A percentile compares a stretch with the other conserved stretches of the same genome.
phyloP scores from a whole-genome alignment of 1,140 invertebrate species.

The Ganaspis sp. region DNA sequence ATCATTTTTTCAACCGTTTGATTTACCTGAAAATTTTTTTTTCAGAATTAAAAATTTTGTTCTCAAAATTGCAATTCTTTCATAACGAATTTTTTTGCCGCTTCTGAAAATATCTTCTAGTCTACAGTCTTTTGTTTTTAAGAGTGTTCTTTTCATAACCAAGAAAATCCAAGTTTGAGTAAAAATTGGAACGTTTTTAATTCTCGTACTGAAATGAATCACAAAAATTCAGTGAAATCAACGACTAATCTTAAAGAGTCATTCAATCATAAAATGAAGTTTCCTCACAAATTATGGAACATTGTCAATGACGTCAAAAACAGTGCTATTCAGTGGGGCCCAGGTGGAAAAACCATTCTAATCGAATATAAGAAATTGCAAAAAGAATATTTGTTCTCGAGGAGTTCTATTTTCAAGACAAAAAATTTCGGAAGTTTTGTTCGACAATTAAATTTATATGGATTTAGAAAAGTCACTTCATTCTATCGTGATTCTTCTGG shows the following conservation, averaged over 20 bases:
- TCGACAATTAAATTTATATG: slow-evolving; percentile 80
- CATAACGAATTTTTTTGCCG: too few species aligned
- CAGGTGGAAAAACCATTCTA: slow-evolving; percentile 76
- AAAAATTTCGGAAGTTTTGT: slow-evolving; percentile 80
- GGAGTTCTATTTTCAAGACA: slow-evolving; percentile 79
- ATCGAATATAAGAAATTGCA: slow-evolving; percentile 78
- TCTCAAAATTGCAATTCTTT: too few species aligned
- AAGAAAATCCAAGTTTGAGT: background rate
- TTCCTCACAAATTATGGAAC: slow-evolving; percentile 80
- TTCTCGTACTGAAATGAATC: background rate
- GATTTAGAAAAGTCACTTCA: slow-evolving; percentile 80
- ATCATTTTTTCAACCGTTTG: too few species aligned
- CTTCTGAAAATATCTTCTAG: background rate
- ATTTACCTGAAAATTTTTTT: too few species aligned
- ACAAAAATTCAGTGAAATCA: background rate
- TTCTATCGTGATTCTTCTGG: slow-evolving; percentile 78
- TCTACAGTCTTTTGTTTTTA: background rate
- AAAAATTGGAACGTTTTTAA: background rate
- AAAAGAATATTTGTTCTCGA: slow-evolving; percentile 76
- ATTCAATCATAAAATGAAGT: slow-evolving; percentile 76
- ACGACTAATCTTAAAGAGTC: background rate
- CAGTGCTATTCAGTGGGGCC: slow-evolving; percentile 78
- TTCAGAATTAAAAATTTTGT: too few species aligned
- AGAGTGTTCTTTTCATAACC: background rate
- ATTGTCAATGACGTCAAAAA: slow-evolving; percentile 76